Evolutionary conservation across 2,888 invertebrate species (phyloP).

Genomic region (Andrena haemorrhoa): DNA sequence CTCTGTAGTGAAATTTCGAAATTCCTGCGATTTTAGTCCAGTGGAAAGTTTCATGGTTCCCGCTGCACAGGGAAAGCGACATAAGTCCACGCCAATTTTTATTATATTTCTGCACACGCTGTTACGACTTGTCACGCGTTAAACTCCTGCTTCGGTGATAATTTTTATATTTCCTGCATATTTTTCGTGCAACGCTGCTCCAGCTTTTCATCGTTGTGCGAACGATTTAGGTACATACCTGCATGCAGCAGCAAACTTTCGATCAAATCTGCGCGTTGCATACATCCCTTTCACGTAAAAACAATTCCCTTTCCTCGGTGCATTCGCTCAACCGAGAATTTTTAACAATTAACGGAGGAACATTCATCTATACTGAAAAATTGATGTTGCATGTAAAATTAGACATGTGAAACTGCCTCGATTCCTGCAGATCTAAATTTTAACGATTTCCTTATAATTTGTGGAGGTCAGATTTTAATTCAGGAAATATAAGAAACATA

Average conservation of each 20-base stretch:
- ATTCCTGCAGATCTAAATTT: background rate
- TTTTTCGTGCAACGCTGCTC: background rate
- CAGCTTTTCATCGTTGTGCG: background rate
- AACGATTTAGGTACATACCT: background rate
- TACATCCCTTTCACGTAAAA: background rate
- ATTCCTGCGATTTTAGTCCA: background rate
- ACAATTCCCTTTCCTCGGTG: background rate
- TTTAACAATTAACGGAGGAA: background rate
- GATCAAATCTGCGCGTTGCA: background rate
- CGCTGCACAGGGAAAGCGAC: too few species aligned
- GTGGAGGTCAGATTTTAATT: too few species aligned
- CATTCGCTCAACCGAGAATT: background rate
- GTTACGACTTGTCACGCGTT: constrained; percentile 1
- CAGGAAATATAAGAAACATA: too few species aligned
- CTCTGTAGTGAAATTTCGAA: background rate
- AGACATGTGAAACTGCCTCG: background rate
- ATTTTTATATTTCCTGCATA: constrained; percentile 8
- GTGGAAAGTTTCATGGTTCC: background rate
- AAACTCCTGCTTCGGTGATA: constrained; percentile 4
- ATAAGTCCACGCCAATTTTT: constrained; percentile 4
- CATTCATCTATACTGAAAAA: constrained; percentile 1
- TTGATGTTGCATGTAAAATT: background rate
- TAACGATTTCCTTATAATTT: background rate
- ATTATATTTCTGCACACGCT: constrained; percentile 11
- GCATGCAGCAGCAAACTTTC: background rate